Base-by-base conservation (phyloP, 2,113 vertebrate genomes). In the Brachyhypopomus occidentalis region DNA sequence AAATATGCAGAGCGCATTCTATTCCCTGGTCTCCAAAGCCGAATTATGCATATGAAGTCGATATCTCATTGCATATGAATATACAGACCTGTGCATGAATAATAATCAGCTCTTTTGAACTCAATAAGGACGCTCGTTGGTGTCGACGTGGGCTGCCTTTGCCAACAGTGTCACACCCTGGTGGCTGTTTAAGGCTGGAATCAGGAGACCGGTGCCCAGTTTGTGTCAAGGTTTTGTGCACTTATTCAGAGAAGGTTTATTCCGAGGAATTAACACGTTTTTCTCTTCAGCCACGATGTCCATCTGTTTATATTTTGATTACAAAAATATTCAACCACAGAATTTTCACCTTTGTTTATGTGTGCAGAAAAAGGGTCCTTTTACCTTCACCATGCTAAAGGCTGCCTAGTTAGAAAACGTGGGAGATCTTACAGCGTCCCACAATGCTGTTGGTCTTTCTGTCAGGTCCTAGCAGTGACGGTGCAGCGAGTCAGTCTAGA, bases 401-500 rank as follows among this genome's bases (percentile, higher is more conserved):
- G 12, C 45, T 14, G 8, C 14, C 2, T 52, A 52, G 45, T 12
- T 14, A 52, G 45, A 52, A 52, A 14, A 14, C 45, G 14, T 9
- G 0, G 0, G 41, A 41, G 41, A 41, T 4, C 41, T 41, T 41
- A 6, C 14, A 30, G 25, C 14, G 2, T 77, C 52, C 22, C 41
- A 62, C 62, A 17, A 79, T 67, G 73, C 27, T 27, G 12, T 25
- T 71, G 20, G 60, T 73, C 23, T 34, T 81, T 23, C 58, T 69
- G 25, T 19, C 91, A 91, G 96, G 94, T 84, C 94, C 95, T 7
- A 92, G 89, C 73, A 95, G 94, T 87, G 96, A 91, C 0, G 91
- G 90, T 0, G 88, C 92, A 0, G 95, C 82, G 8, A 96, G 92
- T 96, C 96, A 96, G 92, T 96, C 96, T 70, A 93, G 96, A 34